phyloP scores from a whole-genome alignment of 2,797 vertebrate species.

The Eleutherodactylus coqui region DNA sequence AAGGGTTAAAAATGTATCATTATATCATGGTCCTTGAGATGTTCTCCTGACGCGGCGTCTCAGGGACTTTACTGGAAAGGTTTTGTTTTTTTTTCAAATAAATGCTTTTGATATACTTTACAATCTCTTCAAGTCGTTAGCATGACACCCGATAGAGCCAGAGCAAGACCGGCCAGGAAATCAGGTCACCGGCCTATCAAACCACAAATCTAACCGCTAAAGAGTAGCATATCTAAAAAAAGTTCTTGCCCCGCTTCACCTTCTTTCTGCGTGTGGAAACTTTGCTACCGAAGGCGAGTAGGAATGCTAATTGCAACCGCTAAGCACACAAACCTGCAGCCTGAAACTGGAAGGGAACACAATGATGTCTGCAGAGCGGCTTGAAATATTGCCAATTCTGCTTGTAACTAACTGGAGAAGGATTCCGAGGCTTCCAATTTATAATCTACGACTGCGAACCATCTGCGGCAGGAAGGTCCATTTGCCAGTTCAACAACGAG shows the following conservation, averaged over 20 bases:
- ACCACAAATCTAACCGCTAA: no score
- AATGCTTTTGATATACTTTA: no score
- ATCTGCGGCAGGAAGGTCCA: conserved; percentile 37
- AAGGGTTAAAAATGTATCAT: no score
- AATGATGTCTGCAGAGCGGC: neutral
- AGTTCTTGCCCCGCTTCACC: neutral
- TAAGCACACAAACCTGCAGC: neutral
- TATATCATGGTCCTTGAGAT: no score
- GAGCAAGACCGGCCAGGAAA: no score
- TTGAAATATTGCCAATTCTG: conserved; percentile 33
- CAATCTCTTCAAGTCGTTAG: no score
- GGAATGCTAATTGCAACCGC: conserved; percentile 2
- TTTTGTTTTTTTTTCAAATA: no score
- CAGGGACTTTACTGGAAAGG: no score
- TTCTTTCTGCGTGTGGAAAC: neutral
- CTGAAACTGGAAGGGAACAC: neutral
- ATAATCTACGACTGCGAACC: conserved; percentile 45
- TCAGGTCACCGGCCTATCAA: no score
- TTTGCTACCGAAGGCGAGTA: neutral
- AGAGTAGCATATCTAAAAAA: neutral
- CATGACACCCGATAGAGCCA: no score
- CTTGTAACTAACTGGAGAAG: conserved; percentile 17
- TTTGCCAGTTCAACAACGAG: conserved; percentile 29
- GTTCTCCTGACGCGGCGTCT: no score
- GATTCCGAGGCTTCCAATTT: conserved; percentile 34